These are phyloP conservation scores for Eupeodes luniger DNA, from an alignment of 2,888 invertebrate genomes.

Conservation along the genomic window DNA sequence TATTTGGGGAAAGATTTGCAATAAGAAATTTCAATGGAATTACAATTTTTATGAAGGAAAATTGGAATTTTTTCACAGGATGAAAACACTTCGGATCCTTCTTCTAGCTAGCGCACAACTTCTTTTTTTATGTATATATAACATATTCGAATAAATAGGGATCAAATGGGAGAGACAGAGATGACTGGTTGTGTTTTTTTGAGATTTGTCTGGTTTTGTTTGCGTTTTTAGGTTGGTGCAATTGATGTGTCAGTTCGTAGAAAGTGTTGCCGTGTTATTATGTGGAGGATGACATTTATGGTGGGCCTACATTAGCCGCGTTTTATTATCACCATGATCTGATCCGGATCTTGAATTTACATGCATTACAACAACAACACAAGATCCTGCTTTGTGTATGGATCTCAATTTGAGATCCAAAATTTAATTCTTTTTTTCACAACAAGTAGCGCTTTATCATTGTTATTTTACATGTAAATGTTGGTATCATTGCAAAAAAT, in stretches of 20 bases:
- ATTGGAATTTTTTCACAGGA: conserved; percentile 71
- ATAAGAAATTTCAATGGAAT: conserved; percentile 34
- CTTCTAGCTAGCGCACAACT: conserved; percentile 68
- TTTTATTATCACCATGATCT: too few species aligned
- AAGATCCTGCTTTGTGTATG: too few species aligned
- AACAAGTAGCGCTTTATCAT: too few species aligned
- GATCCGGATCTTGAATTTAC: too few species aligned
- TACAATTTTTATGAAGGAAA: conserved; percentile 67
- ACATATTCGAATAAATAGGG: conserved; percentile 60
- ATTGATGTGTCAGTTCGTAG: conserved; percentile 34
- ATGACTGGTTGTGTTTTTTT: not conserved
- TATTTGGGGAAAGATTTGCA: not conserved
- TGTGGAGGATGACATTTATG: too few species aligned
- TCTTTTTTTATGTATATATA: conserved; percentile 72
- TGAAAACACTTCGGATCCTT: conserved; percentile 74
- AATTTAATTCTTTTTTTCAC: too few species aligned
- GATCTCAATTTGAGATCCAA: too few species aligned
- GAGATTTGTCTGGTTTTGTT: conserved; percentile 28
- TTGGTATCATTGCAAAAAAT: too few species aligned
- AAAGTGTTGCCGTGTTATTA: conserved; percentile 42
- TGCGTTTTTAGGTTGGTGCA: conserved; percentile 38
- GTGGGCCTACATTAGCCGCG: too few species aligned
- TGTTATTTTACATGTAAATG: too few species aligned
- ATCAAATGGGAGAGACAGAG: conserved; percentile 49
- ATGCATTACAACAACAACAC: too few species aligned